phyloP scores from a whole-genome alignment of 2,888 invertebrate genomes.

The Cryptocheilus praepositus region DNA sequence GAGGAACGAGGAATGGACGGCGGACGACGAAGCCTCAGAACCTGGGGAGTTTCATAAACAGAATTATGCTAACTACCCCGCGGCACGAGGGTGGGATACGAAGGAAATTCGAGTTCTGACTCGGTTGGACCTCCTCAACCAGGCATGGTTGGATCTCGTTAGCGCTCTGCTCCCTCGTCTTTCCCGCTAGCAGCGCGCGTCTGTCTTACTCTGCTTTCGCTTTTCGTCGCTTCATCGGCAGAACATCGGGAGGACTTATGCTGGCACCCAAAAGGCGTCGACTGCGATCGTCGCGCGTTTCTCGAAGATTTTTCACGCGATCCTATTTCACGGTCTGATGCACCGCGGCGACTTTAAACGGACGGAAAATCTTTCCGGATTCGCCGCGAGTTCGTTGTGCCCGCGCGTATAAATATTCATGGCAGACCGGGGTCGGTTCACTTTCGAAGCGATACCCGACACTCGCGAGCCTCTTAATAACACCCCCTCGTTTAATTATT shows the following conservation, averaged over 20 bases:
- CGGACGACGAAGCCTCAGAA: constrained; percentile 44
- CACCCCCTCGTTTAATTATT: constrained; percentile 47
- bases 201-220: constrained; percentile 5
- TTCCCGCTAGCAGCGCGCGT: constrained; percentile 9
- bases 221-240: not conserved
- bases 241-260: no score
- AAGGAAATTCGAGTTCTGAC: constrained; percentile 57
- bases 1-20: constrained; percentile 27
- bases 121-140: constrained; percentile 47
- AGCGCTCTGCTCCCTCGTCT: constrained; percentile 23
- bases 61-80: constrained; percentile 75
- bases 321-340: no score
- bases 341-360: no score
- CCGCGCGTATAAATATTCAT: not conserved
- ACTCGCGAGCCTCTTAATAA: constrained; percentile 45
- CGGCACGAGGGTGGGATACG: constrained; percentile 46
- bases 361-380: not conserved
- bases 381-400: not conserved
- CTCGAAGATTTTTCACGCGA: no score
- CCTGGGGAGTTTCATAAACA: constrained; percentile 73
- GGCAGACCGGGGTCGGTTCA: not conserved
- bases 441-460: constrained; percentile 8
- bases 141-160: constrained; percentile 42
- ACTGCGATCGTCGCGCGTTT: not conserved
- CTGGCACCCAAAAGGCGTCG: not conserved